These are phyloP conservation scores for Sinohyriopsis cumingii DNA, from an alignment of 2,888 invertebrate species.

Conservation along the genomic window DNA sequence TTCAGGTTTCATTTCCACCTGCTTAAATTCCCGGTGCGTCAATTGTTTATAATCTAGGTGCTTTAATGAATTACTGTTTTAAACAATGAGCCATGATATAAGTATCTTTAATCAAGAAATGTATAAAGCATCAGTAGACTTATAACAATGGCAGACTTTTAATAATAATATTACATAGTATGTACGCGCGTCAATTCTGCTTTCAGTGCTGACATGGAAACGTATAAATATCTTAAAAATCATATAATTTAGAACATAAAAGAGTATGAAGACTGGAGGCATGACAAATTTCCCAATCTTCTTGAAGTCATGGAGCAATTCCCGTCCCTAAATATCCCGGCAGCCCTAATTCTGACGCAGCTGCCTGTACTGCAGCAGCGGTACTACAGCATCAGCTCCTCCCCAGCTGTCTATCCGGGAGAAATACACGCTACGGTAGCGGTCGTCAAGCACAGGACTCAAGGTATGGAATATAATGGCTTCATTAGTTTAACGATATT, in stretches of 20 bases:
- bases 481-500: background rate
- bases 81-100: too few relatives aligned
- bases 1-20: too few relatives aligned
- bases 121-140: too few relatives aligned
- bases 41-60: too few relatives aligned
- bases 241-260: constrained; percentile 23
- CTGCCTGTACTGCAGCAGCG: constrained; percentile 89
- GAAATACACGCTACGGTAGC: constrained; percentile 93
- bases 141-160: too few relatives aligned
- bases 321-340: constrained; percentile 85
- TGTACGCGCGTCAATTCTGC: too few relatives aligned
- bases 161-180: too few relatives aligned
- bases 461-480: constrained; percentile 76
- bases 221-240: background rate
- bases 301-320: constrained; percentile 88
- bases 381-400: constrained; percentile 94
- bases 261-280: constrained; percentile 90
- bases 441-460: constrained; percentile 87
- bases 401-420: constrained; percentile 80
- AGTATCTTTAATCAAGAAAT: too few relatives aligned
- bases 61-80: too few relatives aligned
- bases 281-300: constrained; percentile 85
- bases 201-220: too few relatives aligned
- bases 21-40: too few relatives aligned
- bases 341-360: constrained; percentile 85